These are phyloP conservation scores for Clarias magur DNA, from an alignment of 2,113 vertebrate genomes.

Conservation along the genomic window DNA sequence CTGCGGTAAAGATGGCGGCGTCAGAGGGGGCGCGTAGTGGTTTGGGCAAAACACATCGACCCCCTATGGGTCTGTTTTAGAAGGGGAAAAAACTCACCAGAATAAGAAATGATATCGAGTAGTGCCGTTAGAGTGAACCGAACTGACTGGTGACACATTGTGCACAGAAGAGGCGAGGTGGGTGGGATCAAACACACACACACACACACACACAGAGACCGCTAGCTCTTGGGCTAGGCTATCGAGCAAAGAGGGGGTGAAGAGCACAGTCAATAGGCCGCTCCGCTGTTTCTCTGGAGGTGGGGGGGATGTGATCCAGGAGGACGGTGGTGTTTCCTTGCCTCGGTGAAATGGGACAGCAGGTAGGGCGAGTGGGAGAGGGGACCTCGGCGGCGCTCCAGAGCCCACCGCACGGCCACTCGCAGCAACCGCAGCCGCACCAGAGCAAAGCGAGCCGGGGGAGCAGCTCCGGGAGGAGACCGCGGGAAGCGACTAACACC, in stretches of 20 bases:
- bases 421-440: constrained; percentile 40
- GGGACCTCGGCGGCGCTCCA: constrained; percentile 80
- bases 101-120: constrained; percentile 25
- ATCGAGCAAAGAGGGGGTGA: constrained; percentile 47
- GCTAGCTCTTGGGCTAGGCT: constrained; percentile 28
- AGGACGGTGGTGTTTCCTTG: constrained; percentile 64
- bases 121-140: constrained; percentile 21
- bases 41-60: constrained; percentile 71
- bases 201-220: neutral
- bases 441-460: constrained; percentile 77
- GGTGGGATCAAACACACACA: constrained; percentile 54
- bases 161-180: constrained; percentile 50
- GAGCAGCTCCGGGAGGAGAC: constrained; percentile 78
- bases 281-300: constrained; percentile 49
- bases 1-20: constrained; percentile 98
- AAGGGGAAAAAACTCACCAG: constrained; percentile 46
- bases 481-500: constrained; percentile 71
- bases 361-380: constrained; percentile 95
- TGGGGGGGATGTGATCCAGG: constrained; percentile 75
- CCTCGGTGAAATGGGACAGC: constrained; percentile 87
- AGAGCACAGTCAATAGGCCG: constrained; percentile 65
- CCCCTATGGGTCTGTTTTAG: constrained; percentile 70
- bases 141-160: constrained; percentile 57
- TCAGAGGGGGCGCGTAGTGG: constrained; percentile 82
- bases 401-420: constrained; percentile 71